A percentile compares a stretch with the other conserved stretches of the same genome.
phyloP scores from a whole-genome alignment of 2,888 invertebrate species.

The Pteria penguin region DNA sequence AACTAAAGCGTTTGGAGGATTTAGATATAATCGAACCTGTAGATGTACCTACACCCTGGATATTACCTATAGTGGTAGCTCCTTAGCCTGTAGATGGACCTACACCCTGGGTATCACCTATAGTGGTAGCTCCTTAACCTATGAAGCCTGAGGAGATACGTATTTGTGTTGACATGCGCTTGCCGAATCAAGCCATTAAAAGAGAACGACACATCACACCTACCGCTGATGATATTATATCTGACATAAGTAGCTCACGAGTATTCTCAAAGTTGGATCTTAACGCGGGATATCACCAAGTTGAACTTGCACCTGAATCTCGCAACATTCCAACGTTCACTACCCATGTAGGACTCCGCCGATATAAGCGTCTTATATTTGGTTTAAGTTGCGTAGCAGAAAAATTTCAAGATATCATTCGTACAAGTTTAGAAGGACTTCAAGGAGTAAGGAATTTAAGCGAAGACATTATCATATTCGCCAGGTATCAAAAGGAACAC shows the following conservation, averaged over 20 bases:
- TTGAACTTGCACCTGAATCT: conserved; percentile 25
- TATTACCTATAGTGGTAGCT: no score
- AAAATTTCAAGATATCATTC: conserved; percentile 36
- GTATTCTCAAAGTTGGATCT: conserved; percentile 53
- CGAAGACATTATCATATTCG: no score
- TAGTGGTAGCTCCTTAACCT: conserved; percentile 50
- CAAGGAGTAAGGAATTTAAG: conserved; percentile 33
- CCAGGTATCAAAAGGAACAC: no score
- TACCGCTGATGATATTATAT: conserved; percentile 50
- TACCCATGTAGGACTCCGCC: conserved; percentile 10
- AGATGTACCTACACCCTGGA: no score
- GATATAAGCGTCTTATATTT: conserved; percentile 14
- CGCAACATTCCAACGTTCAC: conserved; percentile 46
- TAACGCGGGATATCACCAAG: conserved; percentile 41
- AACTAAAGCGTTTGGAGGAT: conserved; percentile 53
- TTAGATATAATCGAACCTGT: conserved; percentile 64
- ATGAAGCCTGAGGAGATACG: conserved; percentile 45
- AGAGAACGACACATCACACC: conserved; percentile 58
- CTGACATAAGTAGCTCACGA: conserved; percentile 48
- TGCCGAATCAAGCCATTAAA: conserved; percentile 50
- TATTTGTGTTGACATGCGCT: conserved; percentile 60
- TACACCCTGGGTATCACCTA: conserved; percentile 59
- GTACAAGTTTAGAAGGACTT: conserved; percentile 9
- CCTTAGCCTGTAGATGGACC: no score
- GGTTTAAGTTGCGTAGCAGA: conserved; percentile 34